Conservation (phyloP, 2,888 invertebrate genomes). For the Campoplex capitator region DNA sequence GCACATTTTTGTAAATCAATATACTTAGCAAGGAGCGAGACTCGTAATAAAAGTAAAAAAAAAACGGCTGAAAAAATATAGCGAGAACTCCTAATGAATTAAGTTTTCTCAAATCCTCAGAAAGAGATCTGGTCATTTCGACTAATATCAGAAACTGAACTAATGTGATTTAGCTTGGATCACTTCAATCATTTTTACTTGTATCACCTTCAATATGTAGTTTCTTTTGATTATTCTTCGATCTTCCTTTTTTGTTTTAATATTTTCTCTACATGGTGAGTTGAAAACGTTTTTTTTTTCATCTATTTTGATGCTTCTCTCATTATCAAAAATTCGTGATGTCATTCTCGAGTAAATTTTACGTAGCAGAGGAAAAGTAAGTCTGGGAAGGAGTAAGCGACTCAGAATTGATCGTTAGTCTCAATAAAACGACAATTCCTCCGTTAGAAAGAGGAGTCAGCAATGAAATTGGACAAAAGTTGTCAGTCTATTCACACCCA, state of each 20-base stretch:
- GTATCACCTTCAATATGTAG: no score
- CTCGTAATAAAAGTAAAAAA: neutral
- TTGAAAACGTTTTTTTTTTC: conserved; percentile 17
- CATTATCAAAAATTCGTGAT: conserved; percentile 47
- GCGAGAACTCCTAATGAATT: neutral
- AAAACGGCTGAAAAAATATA: neutral
- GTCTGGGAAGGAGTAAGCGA: conserved; percentile 1
- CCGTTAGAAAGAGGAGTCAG: conserved; percentile 25
- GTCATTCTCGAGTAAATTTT: conserved; percentile 54
- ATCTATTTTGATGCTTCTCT: conserved; percentile 24
- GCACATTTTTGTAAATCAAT: neutral
- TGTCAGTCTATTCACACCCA: conserved; percentile 32
- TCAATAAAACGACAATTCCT: conserved; percentile 45
- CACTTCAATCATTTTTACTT: neutral
- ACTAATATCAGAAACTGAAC: neutral
- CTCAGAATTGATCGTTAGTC: conserved; percentile 55
- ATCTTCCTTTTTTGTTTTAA: no score
- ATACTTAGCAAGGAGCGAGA: neutral
- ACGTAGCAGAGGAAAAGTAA: conserved; percentile 4
- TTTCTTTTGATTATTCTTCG: no score
- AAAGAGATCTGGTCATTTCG: neutral
- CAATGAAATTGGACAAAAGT: conserved; percentile 35
- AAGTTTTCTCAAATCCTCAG: neutral
- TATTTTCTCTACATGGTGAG: neutral
- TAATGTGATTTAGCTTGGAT: neutral